These are phyloP conservation scores for Eudemis profundana DNA, from an alignment of 2,888 invertebrate species.

Conservation along the genomic window DNA sequence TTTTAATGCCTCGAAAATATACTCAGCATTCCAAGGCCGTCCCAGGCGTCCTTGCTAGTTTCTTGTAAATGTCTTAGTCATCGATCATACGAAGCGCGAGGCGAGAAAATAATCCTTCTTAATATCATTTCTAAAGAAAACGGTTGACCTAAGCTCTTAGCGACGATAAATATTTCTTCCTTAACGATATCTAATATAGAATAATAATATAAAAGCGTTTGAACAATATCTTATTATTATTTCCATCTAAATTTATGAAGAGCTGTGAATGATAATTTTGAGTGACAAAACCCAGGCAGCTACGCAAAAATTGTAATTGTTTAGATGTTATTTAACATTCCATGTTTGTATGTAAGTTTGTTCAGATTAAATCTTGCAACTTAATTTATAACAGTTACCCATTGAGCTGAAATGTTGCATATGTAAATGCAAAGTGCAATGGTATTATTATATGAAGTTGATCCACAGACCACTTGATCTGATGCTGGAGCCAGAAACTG, in stretches of 20 bases:
- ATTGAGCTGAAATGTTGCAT: too few species aligned
- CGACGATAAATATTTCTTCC: not conserved
- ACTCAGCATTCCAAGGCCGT: conserved; percentile 9
- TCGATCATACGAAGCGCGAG: conserved; percentile 28
- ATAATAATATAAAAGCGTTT: not conserved
- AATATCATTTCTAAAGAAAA: conserved; percentile 8
- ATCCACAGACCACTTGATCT: too few species aligned
- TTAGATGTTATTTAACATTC: too few species aligned
- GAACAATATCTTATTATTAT: too few species aligned
- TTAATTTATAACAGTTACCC: too few species aligned
- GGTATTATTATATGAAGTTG: too few species aligned
- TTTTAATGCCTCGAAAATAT: not conserved
- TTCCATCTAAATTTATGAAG: too few species aligned
- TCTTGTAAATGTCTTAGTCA: conserved; percentile 21
- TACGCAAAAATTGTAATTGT: not conserved
- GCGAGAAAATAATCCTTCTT: conserved; percentile 30
- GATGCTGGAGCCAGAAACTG: too few species aligned
- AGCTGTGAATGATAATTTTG: too few species aligned
- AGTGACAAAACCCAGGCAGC: not conserved
- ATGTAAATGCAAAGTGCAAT: too few species aligned
- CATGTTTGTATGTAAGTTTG: too few species aligned
- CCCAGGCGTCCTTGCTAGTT: conserved; percentile 7
- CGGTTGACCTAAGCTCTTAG: not conserved
- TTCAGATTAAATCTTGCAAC: too few species aligned
- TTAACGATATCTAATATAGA: not conserved